A percentile compares a stretch with the other conserved stretches of the same genome.
Conservation (phyloP, 1,140 invertebrate species). For the Papilio machaon region DNA sequence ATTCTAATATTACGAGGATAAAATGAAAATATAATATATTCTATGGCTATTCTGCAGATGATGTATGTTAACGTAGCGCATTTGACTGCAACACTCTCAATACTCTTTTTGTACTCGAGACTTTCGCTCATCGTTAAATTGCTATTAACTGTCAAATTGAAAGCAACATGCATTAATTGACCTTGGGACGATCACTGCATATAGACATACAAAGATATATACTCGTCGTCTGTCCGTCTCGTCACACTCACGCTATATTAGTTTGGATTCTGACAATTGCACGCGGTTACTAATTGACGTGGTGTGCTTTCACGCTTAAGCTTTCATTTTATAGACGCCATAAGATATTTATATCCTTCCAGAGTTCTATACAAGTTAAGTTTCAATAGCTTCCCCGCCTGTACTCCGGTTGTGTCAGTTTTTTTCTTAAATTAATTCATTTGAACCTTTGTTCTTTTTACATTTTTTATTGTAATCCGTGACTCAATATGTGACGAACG, state of each 20-base stretch:
- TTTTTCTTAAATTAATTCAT: no score
- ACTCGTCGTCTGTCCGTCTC: not conserved
- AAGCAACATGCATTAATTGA: constrained; percentile 7
- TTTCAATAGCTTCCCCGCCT: no score
- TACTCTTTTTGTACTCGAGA: constrained; percentile 1
- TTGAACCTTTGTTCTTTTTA: not conserved
- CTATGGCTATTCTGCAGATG: no score
- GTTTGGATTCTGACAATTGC: not conserved
- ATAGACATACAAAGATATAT: not conserved
- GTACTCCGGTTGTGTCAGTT: no score
- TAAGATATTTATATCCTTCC: no score
- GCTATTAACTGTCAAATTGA: constrained; percentile 13
- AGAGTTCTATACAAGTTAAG: no score
- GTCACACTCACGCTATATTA: not conserved
- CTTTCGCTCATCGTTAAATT: constrained; percentile 4
- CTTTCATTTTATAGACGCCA: no score
- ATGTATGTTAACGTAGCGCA: not conserved
- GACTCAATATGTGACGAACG: not conserved
- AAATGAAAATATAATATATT: not conserved
- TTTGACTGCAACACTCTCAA: not conserved
- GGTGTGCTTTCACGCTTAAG: no score
- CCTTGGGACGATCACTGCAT: constrained; percentile 6
- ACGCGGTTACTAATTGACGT: not conserved
- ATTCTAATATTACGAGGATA: not conserved
- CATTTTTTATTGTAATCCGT: not conserved